phyloP scores from a whole-genome alignment of 2,797 vertebrate species.

The Morus bassanus region DNA sequence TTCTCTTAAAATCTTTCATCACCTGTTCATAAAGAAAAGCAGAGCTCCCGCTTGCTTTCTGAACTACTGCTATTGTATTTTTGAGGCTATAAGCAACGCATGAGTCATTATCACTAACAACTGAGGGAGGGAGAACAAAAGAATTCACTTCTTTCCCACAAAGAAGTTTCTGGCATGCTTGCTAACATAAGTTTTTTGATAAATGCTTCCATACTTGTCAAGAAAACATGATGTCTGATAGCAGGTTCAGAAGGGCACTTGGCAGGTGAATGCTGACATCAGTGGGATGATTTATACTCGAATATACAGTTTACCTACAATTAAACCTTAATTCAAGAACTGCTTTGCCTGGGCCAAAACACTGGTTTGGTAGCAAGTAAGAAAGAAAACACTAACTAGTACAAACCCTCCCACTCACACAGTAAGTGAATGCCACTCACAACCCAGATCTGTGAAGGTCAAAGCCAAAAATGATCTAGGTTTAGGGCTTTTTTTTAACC shows the following conservation, averaged over 20 bases:
- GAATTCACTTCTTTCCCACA: slow-evolving; percentile 15
- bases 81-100: not conserved
- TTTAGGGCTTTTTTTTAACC: not conserved
- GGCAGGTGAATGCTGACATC: not conserved
- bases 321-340: not conserved
- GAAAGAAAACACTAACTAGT: not conserved
- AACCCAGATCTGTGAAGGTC: not conserved
- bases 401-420: not conserved
- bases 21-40: slow-evolving; percentile 52
- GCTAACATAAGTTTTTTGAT: not conserved
- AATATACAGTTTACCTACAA: not conserved
- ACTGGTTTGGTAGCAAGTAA: not conserved
- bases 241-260: not conserved
- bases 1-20: slow-evolving; percentile 28
- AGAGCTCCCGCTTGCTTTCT: slow-evolving; percentile 25
- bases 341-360: not conserved
- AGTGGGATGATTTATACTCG: not conserved
- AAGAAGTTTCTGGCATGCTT: not conserved
- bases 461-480: not conserved
- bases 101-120: not conserved
- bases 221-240: not conserved
- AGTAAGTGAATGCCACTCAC: not conserved
- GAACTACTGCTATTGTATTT: not conserved
- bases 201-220: not conserved
- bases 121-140: not conserved